Conservation (phyloP, 2,113 vertebrate species). For the Tragulus kanchil region DNA sequence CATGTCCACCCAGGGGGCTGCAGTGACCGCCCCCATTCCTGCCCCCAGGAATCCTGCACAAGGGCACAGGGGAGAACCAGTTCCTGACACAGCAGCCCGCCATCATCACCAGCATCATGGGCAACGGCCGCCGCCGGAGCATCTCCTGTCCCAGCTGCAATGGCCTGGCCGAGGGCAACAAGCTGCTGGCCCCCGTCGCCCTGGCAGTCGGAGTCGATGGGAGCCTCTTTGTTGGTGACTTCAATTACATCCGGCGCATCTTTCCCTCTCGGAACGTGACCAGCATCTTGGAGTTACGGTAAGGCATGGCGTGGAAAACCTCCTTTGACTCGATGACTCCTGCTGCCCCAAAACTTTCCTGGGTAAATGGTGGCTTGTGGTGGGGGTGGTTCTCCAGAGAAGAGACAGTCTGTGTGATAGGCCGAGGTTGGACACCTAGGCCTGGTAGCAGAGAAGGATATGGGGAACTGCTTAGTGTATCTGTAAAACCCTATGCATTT, state of each 20-base stretch:
- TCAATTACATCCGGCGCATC: slow-evolving; percentile 98
- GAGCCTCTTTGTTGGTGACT: slow-evolving; percentile 98
- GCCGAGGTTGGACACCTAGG: not conserved
- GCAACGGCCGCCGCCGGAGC: slow-evolving; percentile 96
- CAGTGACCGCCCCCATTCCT: slow-evolving; percentile 64
- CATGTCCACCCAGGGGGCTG: not conserved
- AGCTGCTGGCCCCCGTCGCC: slow-evolving; percentile 98
- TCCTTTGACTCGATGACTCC: not conserved
- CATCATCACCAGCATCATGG: slow-evolving; percentile 98
- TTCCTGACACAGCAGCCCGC: slow-evolving; percentile 98
- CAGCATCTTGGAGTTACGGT: slow-evolving; percentile 98
- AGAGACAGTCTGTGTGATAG: no score
- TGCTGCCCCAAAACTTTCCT: not conserved
- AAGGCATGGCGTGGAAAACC: slow-evolving; percentile 60
- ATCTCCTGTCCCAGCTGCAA: slow-evolving; percentile 99
- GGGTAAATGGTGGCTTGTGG: not conserved
- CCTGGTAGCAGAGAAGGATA: not conserved
- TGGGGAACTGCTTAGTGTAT: not conserved
- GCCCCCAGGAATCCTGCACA: slow-evolving; percentile 95
- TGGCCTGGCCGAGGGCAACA: slow-evolving; percentile 98
- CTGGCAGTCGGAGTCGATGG: slow-evolving; percentile 97
- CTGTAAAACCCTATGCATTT: not conserved
- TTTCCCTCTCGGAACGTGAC: slow-evolving; percentile 98
- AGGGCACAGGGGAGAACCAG: slow-evolving; percentile 98
- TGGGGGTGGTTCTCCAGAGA: not conserved